phyloP scores from a whole-genome alignment of 2,797 vertebrate genomes.

The Rhinogobio ventralis region DNA sequence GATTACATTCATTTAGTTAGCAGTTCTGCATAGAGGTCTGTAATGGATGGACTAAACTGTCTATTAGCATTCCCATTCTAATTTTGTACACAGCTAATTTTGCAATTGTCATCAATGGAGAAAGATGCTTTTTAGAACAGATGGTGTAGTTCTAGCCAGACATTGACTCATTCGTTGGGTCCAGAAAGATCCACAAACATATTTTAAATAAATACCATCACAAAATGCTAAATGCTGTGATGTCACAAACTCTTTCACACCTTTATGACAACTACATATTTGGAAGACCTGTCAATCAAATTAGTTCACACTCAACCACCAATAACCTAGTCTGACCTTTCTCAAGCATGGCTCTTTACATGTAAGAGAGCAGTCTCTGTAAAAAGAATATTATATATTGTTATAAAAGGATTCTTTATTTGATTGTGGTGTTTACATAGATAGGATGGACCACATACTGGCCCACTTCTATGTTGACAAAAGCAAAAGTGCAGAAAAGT shows the following conservation, averaged over 20 bases:
- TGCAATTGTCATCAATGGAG: background rate
- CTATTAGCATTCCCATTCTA: background rate
- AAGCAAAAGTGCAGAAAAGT: constrained; percentile 19
- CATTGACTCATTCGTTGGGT: background rate
- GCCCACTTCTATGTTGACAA: background rate
- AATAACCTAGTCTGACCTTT: constrained; percentile 31
- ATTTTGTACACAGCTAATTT: background rate
- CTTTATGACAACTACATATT: constrained; percentile 13
- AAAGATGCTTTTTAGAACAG: constrained; percentile 8
- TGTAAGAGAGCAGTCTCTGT: background rate
- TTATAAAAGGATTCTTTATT: constrained; percentile 7
- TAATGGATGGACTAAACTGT: background rate
- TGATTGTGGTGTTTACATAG: constrained; percentile 6
- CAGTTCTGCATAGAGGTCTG: background rate
- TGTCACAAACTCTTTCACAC: constrained; percentile 42
- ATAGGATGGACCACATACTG: background rate
- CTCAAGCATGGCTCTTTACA: background rate
- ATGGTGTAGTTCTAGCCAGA: background rate
- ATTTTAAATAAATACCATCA: constrained; percentile 33
- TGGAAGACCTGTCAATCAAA: constrained; percentile 45
- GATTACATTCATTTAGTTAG: background rate
- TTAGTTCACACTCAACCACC: constrained; percentile 9
- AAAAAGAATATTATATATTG: background rate
- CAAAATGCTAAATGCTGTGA: constrained; percentile 20
- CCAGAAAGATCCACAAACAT: constrained; percentile 5